Evolutionary conservation across 2,797 vertebrate genomes (phyloP), one percentile per base, ranked within the genome.

Genomic region (Brachymystax lenok): DNA sequence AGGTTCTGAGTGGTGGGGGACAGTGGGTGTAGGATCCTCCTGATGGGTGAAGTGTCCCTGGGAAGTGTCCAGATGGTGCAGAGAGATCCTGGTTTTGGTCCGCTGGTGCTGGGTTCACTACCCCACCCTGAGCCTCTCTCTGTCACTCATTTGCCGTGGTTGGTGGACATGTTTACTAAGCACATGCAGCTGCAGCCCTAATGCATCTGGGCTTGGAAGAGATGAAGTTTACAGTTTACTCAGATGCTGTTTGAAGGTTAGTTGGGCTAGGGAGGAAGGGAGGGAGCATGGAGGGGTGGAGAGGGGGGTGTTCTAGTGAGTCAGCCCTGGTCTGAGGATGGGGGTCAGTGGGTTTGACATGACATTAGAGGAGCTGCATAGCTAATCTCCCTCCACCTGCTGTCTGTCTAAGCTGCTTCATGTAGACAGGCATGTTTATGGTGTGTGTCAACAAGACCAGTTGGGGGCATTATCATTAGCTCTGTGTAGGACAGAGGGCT

Each of bases 121-220:
- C 83, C 59, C 77, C 40, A 33, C 78, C 80, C 77, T 35, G 35
- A n/a, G 74, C 78, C 74, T 78, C 74, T 84, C 83, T 69, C 78
- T 70, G 87, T 84, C 85, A 61, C 54, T 90, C 82, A 78, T 5
- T 54, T 76, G 76, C 82, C 82, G 75, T 81, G 84, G 84, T 85
- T 85, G 85, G 83, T 56, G 80, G 70, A 90, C 80, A 76, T 92
- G 90, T 94, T 95, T 94, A 89, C 85, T 85, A 94, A 95, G 94
- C 91, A 94, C 78, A 75, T 76, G 86, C 93, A 91, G 91, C 91
- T 94, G 92, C 81, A 79, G 77, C 80, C 81, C 73, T 27, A 24
- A 69, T 17, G 30, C 87, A 90, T 91, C 86, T 85, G 88, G 86
- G 66, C 87, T 84, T 84, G 69, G 69, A 50, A 40, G 14, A 67